Conservation (phyloP, 2,113 vertebrate genomes). For the Vimba vimba region DNA sequence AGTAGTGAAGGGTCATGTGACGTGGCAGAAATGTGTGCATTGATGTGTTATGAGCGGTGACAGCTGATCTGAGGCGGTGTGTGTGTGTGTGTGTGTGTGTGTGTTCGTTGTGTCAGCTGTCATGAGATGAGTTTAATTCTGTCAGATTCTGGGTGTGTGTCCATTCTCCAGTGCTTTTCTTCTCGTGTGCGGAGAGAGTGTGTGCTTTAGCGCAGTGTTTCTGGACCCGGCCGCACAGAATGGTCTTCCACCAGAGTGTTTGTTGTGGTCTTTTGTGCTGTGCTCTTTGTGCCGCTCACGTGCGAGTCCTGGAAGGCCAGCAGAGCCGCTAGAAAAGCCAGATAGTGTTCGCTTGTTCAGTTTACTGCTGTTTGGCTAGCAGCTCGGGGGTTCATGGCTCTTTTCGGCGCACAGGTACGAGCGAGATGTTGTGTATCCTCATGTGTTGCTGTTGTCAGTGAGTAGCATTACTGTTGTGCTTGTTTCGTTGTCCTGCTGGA, state of each 20-base stretch:
- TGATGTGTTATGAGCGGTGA: not conserved
- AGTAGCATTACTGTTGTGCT: no score
- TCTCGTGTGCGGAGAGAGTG: not conserved
- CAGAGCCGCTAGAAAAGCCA: conserved; percentile 33
- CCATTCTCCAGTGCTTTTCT: not conserved
- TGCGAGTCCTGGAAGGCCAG: conserved; percentile 58
- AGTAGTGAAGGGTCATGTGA: not conserved
- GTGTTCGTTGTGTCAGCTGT: not conserved
- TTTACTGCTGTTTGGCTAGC: conserved; percentile 31
- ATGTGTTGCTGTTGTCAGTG: not conserved
- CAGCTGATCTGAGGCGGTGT: not conserved
- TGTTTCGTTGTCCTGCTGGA: no score
- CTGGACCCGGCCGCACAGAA: conserved; percentile 64
- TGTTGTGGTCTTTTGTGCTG: conserved; percentile 56
- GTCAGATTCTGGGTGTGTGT: conserved; percentile 56
- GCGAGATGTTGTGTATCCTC: not conserved
- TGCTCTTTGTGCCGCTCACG: conserved; percentile 58
- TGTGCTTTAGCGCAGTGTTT: conserved; percentile 58
- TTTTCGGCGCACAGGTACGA: not conserved
- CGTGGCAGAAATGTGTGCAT: not conserved
- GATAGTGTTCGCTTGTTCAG: conserved; percentile 21
- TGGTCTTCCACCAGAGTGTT: conserved; percentile 51
- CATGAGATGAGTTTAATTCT: conserved; percentile 44
- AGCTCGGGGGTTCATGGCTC: not conserved
- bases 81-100: not conserved